Evolutionary conservation across 2,888 invertebrate species (phyloP).

Genomic region (Pimpla rufipes): DNA sequence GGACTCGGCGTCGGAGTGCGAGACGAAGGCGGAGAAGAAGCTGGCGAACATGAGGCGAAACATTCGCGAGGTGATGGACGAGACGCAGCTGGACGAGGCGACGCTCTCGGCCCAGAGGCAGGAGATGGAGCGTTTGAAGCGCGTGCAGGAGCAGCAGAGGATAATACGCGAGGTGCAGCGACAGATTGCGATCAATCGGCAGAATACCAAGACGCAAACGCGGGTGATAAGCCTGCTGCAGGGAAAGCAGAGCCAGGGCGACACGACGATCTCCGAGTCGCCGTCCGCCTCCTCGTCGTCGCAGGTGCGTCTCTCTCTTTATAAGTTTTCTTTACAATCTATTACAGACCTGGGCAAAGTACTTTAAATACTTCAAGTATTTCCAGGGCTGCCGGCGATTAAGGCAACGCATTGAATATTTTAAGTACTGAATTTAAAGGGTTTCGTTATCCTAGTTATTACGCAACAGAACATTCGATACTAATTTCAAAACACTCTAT

Average conservation of each 20-base stretch:
- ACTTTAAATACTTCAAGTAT: too few species aligned
- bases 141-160: slow-evolving; percentile 94
- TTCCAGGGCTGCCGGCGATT: too few species aligned
- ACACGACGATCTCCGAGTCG: slow-evolving; percentile 81
- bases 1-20: slow-evolving; percentile 82
- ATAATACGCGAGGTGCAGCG: slow-evolving; percentile 93
- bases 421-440: too few species aligned
- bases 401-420: too few species aligned
- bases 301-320: slow-evolving; percentile 49
- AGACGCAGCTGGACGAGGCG: slow-evolving; percentile 96
- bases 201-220: slow-evolving; percentile 89
- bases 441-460: too few species aligned
- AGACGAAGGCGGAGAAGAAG: slow-evolving; percentile 82
- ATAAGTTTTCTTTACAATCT: too few species aligned
- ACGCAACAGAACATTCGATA: too few species aligned
- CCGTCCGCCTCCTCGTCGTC: slow-evolving; percentile 75
- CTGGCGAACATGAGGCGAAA: slow-evolving; percentile 91
- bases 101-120: slow-evolving; percentile 97
- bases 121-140: slow-evolving; percentile 94
- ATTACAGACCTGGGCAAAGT: too few species aligned
- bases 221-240: slow-evolving; percentile 91
- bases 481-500: too few species aligned
- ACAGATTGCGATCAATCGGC: slow-evolving; percentile 91
- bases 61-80: slow-evolving; percentile 97
- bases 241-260: slow-evolving; percentile 86